phyloP scores from a whole-genome alignment of 2,888 invertebrate genomes.

The Syritta pipiens region DNA sequence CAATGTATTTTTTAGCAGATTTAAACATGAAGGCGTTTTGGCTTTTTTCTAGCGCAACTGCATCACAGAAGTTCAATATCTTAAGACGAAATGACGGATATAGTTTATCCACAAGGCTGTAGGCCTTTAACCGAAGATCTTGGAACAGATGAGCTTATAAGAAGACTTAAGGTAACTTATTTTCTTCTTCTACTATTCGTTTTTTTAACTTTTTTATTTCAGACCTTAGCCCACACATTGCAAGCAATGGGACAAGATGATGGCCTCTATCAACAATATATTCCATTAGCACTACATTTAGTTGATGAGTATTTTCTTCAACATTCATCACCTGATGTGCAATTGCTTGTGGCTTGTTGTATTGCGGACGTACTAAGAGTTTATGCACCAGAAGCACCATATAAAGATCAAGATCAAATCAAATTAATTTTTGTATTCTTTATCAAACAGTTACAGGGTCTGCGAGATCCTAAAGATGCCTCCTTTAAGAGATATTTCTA shows the following conservation, averaged over 20 bases:
- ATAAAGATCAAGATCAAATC: slow-evolving; percentile 96
- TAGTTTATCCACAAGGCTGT: slow-evolving; percentile 96
- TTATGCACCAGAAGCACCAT: slow-evolving; percentile 98
- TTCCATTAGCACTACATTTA: slow-evolving; percentile 93
- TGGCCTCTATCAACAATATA: slow-evolving; percentile 94
- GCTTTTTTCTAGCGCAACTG: slow-evolving; percentile 3
- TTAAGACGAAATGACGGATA: slow-evolving; percentile 85
- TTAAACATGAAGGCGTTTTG: background rate
- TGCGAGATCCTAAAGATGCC: slow-evolving; percentile 97
- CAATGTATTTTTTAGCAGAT: no score
- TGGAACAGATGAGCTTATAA: slow-evolving; percentile 96
- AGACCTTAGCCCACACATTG: slow-evolving; percentile 94
- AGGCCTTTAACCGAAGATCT: slow-evolving; percentile 96
- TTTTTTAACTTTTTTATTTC: slow-evolving; percentile 21
- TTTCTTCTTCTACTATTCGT: background rate
- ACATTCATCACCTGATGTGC: slow-evolving; percentile 94
- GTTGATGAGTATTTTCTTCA: slow-evolving; percentile 95
- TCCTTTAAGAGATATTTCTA: slow-evolving; percentile 99
- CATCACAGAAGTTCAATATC: background rate
- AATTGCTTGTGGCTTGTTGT: slow-evolving; percentile 96
- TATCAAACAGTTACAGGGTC: slow-evolving; percentile 94
- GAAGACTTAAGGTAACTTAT: slow-evolving; percentile 90
- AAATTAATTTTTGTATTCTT: slow-evolving; percentile 95
- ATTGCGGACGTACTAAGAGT: slow-evolving; percentile 97
- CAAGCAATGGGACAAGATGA: slow-evolving; percentile 99